Evolutionary conservation across 23 tunicate genomes (phyloP).

Genomic region (Diplosoma virens): DNA sequence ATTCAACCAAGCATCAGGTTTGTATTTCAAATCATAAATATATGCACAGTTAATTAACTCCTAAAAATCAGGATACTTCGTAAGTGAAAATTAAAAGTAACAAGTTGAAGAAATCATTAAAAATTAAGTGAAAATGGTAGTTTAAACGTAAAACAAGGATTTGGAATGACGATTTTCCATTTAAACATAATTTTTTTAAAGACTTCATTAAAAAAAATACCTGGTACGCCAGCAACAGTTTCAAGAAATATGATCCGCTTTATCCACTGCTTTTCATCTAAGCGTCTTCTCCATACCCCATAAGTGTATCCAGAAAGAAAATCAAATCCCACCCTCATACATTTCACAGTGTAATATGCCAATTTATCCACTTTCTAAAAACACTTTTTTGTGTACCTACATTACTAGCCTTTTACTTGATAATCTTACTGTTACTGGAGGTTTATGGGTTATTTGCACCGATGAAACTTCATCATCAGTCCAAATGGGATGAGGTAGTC

Average conservation of each 20-base stretch:
- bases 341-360: slow-evolving; percentile 64
- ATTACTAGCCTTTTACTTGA: background rate
- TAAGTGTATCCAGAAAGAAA: slow-evolving; percentile 73
- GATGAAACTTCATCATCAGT: slow-evolving; percentile 60
- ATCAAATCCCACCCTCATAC: slow-evolving; percentile 61
- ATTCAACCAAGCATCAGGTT: too few species aligned
- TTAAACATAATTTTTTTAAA: too few species aligned
- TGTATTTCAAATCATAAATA: too few species aligned
- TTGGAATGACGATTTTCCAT: too few species aligned
- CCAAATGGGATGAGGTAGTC: slow-evolving; percentile 93
- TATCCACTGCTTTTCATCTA: slow-evolving; percentile 89
- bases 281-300: slow-evolving; percentile 54
- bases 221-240: slow-evolving; percentile 90
- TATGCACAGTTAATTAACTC: too few species aligned
- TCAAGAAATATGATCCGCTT: slow-evolving; percentile 86
- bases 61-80: too few species aligned
- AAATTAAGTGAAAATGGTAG: too few species aligned
- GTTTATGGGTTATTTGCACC: slow-evolving; percentile 63
- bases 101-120: too few species aligned
- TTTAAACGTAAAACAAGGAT: too few species aligned
- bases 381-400: background rate
- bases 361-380: slow-evolving; percentile 67
- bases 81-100: too few species aligned
- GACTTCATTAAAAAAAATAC: too few species aligned
- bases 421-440: slow-evolving; percentile 53